A percentile compares a stretch with the other conserved stretches of the same genome.
Conservation (phyloP, 2,888 invertebrate species). For the Pristionchus entomophagus region DNA sequence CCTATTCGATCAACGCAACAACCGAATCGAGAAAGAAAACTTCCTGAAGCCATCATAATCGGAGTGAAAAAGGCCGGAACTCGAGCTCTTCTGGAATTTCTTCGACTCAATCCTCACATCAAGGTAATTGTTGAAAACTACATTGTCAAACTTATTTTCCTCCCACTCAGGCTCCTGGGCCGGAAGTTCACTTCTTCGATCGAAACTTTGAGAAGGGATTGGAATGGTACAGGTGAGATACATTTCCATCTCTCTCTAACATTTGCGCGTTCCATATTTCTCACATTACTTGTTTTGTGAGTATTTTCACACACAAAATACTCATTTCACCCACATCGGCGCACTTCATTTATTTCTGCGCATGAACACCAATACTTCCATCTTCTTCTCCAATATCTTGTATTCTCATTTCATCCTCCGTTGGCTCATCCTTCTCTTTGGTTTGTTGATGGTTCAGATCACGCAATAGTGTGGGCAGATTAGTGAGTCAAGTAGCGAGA, state of each 20-base stretch:
- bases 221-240: slow-evolving; percentile 87
- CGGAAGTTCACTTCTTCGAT: slow-evolving; percentile 98
- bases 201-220: slow-evolving; percentile 91
- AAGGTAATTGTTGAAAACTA: slow-evolving; percentile 15
- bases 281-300: neutral
- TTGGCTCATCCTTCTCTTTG: slow-evolving; percentile 2
- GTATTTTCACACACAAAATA: too few species aligned
- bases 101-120: slow-evolving; percentile 88
- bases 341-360: neutral
- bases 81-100: slow-evolving; percentile 90
- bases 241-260: neutral
- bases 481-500: slow-evolving; percentile 32
- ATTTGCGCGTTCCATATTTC: neutral
- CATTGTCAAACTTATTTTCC: too few species aligned
- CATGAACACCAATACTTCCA: too few species aligned
- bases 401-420: neutral
- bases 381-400: neutral
- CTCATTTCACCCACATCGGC: neutral
- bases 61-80: slow-evolving; percentile 93
- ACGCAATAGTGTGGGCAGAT: slow-evolving; percentile 27
- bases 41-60: slow-evolving; percentile 93
- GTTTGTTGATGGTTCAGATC: neutral
- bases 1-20: neutral
- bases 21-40: slow-evolving; percentile 52
- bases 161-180: slow-evolving; percentile 85